Percentiles rank a stretch among this genome's conserved stretches.
Conservation (phyloP, 2,888 invertebrate genomes). For the Ferrisia virgata region DNA sequence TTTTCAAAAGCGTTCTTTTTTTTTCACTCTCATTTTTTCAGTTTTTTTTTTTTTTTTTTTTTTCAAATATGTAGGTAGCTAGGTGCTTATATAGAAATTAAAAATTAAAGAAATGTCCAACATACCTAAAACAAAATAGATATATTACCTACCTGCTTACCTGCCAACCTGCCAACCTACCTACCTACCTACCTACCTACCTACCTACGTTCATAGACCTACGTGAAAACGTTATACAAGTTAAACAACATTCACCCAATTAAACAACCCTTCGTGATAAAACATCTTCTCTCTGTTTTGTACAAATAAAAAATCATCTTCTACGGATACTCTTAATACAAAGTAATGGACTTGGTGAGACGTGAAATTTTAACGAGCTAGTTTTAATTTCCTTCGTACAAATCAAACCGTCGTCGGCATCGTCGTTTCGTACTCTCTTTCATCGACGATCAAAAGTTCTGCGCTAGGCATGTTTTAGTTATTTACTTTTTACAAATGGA, state of each 20-base stretch:
- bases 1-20: background rate
- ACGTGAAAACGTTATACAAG: background rate
- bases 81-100: too few relatives aligned
- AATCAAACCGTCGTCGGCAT: background rate
- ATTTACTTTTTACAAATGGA: background rate
- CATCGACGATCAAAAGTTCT: background rate
- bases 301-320: slow-evolving; percentile 16
- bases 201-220: background rate
- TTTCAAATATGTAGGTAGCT: too few relatives aligned
- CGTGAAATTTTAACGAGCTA: slow-evolving; percentile 20
- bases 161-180: background rate
- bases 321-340: background rate
- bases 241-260: slow-evolving; percentile 19
- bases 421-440: background rate
- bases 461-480: background rate
- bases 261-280: slow-evolving; percentile 14
- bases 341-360: slow-evolving; percentile 4
- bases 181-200: background rate
- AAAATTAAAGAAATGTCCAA: background rate
- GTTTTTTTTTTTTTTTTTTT: too few relatives aligned
- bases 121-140: background rate
- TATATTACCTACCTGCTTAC: too few relatives aligned
- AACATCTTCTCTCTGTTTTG: slow-evolving; percentile 4
- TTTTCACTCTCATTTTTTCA: too few relatives aligned
- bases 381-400: slow-evolving; percentile 12